Percentiles rank a stretch among this genome's conserved stretches.
These are phyloP conservation scores for Nasonia oneida DNA, from an alignment of 2,888 invertebrate species.

Conservation along the genomic window DNA sequence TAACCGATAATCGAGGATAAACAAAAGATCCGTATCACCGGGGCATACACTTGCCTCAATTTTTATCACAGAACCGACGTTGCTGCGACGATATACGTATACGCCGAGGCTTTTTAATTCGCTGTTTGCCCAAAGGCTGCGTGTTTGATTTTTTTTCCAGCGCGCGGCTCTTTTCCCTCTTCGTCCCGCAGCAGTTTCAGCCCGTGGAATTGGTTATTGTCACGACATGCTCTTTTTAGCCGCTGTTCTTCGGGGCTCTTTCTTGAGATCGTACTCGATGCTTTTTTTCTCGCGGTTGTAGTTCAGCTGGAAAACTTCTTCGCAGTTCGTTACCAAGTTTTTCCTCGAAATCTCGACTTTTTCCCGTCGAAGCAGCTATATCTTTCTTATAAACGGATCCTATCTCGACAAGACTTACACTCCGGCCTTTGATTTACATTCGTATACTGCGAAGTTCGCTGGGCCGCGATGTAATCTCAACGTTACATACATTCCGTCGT, in stretches of 20 bases:
- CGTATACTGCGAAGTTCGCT: not conserved
- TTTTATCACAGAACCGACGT: conserved; percentile 9
- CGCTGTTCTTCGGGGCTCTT: not conserved
- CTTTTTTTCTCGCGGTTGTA: not conserved
- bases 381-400: conserved; percentile 1
- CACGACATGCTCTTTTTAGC: not conserved
- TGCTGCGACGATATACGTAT: not conserved
- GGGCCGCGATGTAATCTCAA: not conserved
- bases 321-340: too few relatives aligned
- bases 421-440: not conserved
- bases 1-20: too few relatives aligned
- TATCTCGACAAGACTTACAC: conserved; percentile 2
- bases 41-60: not conserved
- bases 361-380: not conserved
- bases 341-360: too few relatives aligned
- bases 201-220: conserved; percentile 3
- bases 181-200: not conserved
- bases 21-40: not conserved
- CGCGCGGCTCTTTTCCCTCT: not conserved
- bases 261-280: too few relatives aligned
- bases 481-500: not conserved
- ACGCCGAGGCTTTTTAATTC: conserved; percentile 18
- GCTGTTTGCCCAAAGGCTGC: conserved; percentile 29
- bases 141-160: conserved; percentile 3
- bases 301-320: not conserved